Evolutionary conservation across 64 coral and sea anemone genomes (phyloP), one percentile per base, ranked within the genome.

Genomic region (Stichodactyla helianthus): DNA sequence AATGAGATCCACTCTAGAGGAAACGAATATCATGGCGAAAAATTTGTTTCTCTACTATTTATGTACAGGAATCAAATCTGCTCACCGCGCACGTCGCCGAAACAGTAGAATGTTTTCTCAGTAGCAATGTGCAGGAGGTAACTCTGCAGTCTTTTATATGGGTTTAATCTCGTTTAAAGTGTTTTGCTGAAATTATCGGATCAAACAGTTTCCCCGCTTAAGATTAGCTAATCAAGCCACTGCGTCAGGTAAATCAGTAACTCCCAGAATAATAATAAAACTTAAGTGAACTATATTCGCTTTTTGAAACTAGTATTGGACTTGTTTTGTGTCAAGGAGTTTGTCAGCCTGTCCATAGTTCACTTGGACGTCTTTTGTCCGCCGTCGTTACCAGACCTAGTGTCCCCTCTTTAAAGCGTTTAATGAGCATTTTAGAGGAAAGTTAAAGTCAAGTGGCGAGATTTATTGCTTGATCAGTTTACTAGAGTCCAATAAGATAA

Each of bases 171-270:
- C 8, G 23, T 74, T 74, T 74, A 74, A 44, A 74, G 68, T 31
- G 68, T 74, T 31, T 74, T 74, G 68, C 22, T 74, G 68, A 74
- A 74, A 74, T 74, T 74, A 74, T 74, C 68, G 68, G 68, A 74
- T 74, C 68, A 74, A 74, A 74, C 25, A 68, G 55, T 44, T 68
- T 74, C 23, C 25, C 68, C 68, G 68, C 68, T 22, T 74, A 74
- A 74, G 68, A 31, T 13, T 74, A 74, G 23, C 25, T 31, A 27
- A 74, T 35, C 68, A 74, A 31, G 10, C 22, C 26, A 31, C 17
- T 74, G 68, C 68, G 25, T 28, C 26, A 9, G 27, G 23, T 31
- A 9, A 58, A 58, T 58, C 8, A 58, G 8, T 9, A 58, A 58
- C 55, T 58, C 8, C 55, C n/a, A 74, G 68, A 8, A 31, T 23